Base-by-base conservation (phyloP, 2,888 invertebrate species). In the Cantharis rustica region DNA sequence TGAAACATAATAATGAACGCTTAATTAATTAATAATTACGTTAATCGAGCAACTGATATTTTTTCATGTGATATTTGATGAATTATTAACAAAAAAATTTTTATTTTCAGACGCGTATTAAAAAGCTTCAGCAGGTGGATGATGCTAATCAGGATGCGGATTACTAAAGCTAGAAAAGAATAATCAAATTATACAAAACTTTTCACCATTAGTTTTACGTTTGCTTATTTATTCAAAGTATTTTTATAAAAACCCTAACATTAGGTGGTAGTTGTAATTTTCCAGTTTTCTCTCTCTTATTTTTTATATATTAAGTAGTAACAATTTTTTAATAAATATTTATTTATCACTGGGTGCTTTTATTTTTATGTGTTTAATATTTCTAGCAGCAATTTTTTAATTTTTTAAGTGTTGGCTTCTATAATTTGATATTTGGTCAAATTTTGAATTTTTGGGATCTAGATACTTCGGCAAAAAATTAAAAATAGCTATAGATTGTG, bases 41-140 rank as follows among this genome's bases (percentile, higher is more conserved):
- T 47, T 47, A 47, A 47, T 47, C n/a, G n/a, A 47, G 47, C 47
- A 47, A 47, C 47, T 47, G 47, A 47, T 47, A 47, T 47, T 47
- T 63, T 63, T 62, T 16, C 63, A n/a, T 66, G 15, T 20, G 23
- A 64, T 64, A 69, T 69, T 27, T 16, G 62, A 47, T n/a, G 20
- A 70, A 20, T 73, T 23, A 64, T 71, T 76, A 74, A 77, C 76
- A 16, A 72, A 69, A 75, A 72, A 72, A 78, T 86, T 84, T 86
- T 86, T 87, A 84, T 86, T 88, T 88, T 84, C 88, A 88, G 88
- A 87, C 87, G 84, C 85, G 88, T 80, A 86, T 87, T 81, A 86
- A 87, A 87, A 86, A 85, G 86, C 85, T 84, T 86, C 85, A 83
- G 83, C 83, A 80, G 86, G 85, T 79, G 85, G 87, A 81, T 82